phyloP scores from a whole-genome alignment of 2,113 vertebrate genomes.

The Mastomys coucha region DNA sequence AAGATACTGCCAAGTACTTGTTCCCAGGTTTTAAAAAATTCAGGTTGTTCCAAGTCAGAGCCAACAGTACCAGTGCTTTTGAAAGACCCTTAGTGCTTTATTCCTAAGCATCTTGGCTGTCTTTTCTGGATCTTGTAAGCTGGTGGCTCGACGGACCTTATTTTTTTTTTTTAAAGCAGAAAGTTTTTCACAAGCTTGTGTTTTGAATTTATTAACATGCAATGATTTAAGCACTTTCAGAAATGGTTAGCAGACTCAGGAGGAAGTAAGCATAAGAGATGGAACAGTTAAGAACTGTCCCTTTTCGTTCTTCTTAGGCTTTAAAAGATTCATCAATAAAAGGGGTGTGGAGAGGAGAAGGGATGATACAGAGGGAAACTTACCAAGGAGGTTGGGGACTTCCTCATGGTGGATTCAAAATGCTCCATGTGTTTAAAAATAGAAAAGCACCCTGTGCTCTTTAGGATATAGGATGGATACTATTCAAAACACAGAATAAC shows the following conservation, averaged over 20 bases:
- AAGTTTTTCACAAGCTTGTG: background rate
- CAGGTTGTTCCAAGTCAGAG: conserved; percentile 59
- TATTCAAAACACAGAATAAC: background rate
- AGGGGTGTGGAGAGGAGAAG: background rate
- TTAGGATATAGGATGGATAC: background rate
- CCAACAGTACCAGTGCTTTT: background rate
- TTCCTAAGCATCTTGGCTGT: conserved; percentile 4
- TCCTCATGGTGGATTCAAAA: background rate
- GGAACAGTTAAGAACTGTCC: background rate
- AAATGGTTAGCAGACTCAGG: background rate
- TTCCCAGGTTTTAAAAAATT: background rate
- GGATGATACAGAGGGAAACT: background rate
- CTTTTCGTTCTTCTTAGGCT: background rate
- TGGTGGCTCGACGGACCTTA: conserved; percentile 22
- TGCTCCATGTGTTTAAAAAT: background rate
- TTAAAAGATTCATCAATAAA: background rate
- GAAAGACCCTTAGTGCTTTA: background rate
- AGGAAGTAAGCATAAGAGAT: background rate
- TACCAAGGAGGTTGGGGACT: background rate
- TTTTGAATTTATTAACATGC: conserved; percentile 32
- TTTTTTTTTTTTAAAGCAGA: background rate
- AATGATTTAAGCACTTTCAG: background rate
- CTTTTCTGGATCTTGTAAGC: conserved; percentile 12
- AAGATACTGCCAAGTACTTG: background rate
- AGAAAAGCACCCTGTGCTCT: background rate